Evolutionary conservation across 2,113 vertebrate species (phyloP), one percentile per base, ranked within the genome.

Genomic region (Passer domesticus): DNA sequence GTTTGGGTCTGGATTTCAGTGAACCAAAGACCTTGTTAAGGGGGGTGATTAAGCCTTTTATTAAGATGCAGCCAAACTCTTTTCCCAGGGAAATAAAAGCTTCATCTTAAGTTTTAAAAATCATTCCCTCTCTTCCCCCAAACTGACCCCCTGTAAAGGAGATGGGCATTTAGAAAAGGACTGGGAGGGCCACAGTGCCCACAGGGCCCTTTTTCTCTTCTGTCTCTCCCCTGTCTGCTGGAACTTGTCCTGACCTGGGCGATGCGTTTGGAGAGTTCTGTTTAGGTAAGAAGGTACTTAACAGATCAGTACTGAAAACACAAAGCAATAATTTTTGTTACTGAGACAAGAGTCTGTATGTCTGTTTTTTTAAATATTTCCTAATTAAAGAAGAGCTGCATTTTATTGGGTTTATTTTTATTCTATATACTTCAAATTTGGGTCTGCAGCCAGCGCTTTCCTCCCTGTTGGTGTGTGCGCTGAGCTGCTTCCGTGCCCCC

Each of bases 241-340:
- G 92, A 77, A 85, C 76, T 84, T 85, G 86, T 90, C 80, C 94
- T 95, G 94, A 92, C 94, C 82, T 44, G 88, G 90, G 94, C 84
- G 83, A 96, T 95, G 90, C 58, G 83, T 98, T 97, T 97, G 97
- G 98, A 98, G 98, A 98, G 98, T 98, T 98, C 91, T 96, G 96
- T 95, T 97, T 96, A 95, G 93, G 93, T 96, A 94, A 94, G 91
- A 97, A 97, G 97, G 96, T 97, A 97, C 97, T 96, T 97, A 97
- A 97, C 95, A 95, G 92, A 94, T 96, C 90, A 97, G 98, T 98
- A 98, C 98, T 97, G 97, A 97, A 98, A 98, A 98, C 98, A 98
- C 98, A 98, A 98, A 98, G 98, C 98, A 98, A 98, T 98, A 98
- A 98, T 98, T 97, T 98, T 98, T 98, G 97, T 98, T 98, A 98